Percentiles rank a stretch among this genome's conserved stretches.
Evolutionary conservation across 2,888 invertebrate species (phyloP).

Genomic region (Nymphalis c-album): DNA sequence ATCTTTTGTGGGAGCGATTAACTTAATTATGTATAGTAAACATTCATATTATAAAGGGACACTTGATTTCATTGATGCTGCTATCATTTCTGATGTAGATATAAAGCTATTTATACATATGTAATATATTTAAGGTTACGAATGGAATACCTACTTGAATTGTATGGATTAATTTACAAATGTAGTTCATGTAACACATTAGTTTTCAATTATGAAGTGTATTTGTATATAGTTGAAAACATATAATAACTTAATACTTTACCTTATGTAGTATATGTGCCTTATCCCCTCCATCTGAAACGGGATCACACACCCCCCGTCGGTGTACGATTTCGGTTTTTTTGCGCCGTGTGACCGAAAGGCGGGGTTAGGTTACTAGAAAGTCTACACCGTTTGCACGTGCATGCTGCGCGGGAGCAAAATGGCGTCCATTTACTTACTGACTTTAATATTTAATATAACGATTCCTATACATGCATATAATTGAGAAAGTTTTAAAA

Average conservation of each 20-base stretch:
- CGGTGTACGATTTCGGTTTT: conserved; percentile 67
- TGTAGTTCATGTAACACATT: no score
- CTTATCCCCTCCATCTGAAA: conserved; percentile 44
- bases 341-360: conserved; percentile 61
- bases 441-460: neutral
- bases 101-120: no score
- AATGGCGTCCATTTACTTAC: conserved; percentile 48
- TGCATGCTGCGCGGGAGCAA: conserved; percentile 55
- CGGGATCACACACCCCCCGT: conserved; percentile 49
- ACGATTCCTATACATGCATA: neutral
- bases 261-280: conserved; percentile 17
- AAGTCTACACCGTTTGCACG: conserved; percentile 77
- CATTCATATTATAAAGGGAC: conserved; percentile 46
- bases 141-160: no score
- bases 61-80: conserved; percentile 39
- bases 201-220: no score
- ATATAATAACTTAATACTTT: neutral
- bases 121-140: no score
- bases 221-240: no score
- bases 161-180: no score
- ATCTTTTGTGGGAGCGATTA: conserved; percentile 73
- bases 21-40: conserved; percentile 69
- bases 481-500: no score
- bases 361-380: conserved; percentile 73
- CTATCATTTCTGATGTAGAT: conserved; percentile 15